These are phyloP conservation scores for Habrosyne pyritoides DNA, from an alignment of 2,888 invertebrate genomes.

Conservation along the genomic window DNA sequence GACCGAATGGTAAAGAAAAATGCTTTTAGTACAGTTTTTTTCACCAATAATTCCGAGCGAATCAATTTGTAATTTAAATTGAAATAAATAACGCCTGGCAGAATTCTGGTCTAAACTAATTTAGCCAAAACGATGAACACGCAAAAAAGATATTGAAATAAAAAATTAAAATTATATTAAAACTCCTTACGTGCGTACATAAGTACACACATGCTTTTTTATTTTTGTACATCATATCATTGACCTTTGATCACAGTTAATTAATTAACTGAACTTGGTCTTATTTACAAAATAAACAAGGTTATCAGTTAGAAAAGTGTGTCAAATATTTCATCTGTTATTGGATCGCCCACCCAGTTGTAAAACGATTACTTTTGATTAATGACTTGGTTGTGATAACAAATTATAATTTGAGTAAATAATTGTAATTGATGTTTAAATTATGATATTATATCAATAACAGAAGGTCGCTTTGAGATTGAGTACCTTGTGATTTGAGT, in stretches of 20 bases:
- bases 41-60: too few relatives aligned
- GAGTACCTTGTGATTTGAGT: not conserved
- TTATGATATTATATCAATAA: conserved; percentile 14
- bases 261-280: not conserved
- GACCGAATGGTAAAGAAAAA: too few relatives aligned
- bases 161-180: too few relatives aligned
- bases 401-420: conserved; percentile 24
- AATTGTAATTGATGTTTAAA: conserved; percentile 12
- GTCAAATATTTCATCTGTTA: conserved; percentile 1
- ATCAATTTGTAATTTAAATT: too few relatives aligned
- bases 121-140: too few relatives aligned
- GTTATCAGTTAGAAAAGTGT: not conserved
- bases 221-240: not conserved
- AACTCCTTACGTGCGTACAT: too few relatives aligned
- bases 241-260: not conserved
- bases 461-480: not conserved
- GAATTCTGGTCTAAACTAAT: too few relatives aligned
- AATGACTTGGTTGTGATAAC: conserved; percentile 26
- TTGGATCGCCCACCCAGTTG: conserved; percentile 6
- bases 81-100: too few relatives aligned
- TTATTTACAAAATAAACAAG: not conserved
- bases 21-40: too few relatives aligned
- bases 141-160: too few relatives aligned
- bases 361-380: conserved; percentile 34
- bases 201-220: not conserved